These are phyloP conservation scores for Hyphantria cunea DNA, from an alignment of 1,140 invertebrate genomes.

Conservation along the genomic window DNA sequence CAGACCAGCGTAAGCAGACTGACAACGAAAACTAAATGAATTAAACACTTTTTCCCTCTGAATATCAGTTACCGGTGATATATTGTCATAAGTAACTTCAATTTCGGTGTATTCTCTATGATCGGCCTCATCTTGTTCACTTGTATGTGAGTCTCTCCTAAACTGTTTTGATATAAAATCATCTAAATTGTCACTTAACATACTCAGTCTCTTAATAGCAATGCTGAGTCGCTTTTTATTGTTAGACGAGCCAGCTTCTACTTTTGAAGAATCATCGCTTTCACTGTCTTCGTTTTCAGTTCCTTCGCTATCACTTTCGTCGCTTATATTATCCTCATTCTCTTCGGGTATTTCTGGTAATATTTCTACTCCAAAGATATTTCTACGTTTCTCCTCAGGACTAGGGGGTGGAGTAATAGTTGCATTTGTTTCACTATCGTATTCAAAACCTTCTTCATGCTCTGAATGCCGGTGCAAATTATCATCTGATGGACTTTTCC, in stretches of 20 bases:
- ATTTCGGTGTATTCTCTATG: constrained; percentile 60
- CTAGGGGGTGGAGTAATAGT: constrained; percentile 74
- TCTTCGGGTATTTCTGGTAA: constrained; percentile 79
- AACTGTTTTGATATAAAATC: constrained; percentile 71
- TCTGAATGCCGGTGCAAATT: constrained; percentile 52
- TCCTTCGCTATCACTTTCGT: constrained; percentile 36
- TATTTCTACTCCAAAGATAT: constrained; percentile 75
- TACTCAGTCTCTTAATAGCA: constrained; percentile 77
- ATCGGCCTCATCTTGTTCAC: constrained; percentile 43
- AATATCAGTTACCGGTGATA: constrained; percentile 68
- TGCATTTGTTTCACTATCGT: constrained; percentile 45
- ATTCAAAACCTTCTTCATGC: constrained; percentile 31
- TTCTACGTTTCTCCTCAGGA: constrained; percentile 70
- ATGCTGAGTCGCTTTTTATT: constrained; percentile 64
- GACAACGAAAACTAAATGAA: constrained; percentile 70
- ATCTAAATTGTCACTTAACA: constrained; percentile 75
- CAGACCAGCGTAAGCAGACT: constrained; percentile 61
- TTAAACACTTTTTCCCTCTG: constrained; percentile 70
- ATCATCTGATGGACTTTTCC: constrained; percentile 77
- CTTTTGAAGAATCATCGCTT: constrained; percentile 34
- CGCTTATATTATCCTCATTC: constrained; percentile 64
- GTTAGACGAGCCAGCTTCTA: constrained; percentile 36
- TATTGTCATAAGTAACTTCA: constrained; percentile 67
- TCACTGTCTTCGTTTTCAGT: constrained; percentile 42
- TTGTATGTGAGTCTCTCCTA: constrained; percentile 58